Percentiles rank a stretch among this genome's conserved stretches.
Conservation (phyloP, 2,113 vertebrate species). For the Labrus mixtus region DNA sequence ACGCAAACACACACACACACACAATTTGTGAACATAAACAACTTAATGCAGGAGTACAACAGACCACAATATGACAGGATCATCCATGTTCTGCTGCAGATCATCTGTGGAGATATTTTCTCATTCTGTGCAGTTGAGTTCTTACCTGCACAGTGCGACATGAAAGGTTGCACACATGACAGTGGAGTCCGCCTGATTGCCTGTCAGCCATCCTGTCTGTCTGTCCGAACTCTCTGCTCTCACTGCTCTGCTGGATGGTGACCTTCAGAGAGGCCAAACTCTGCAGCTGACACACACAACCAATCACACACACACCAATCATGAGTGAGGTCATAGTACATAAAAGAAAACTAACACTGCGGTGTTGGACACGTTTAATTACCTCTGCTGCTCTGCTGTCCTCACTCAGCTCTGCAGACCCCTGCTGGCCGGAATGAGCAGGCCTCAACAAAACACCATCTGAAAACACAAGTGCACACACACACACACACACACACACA, state of each 20-base stretch:
- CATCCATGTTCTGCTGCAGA: too few species aligned
- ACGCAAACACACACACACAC: too few species aligned
- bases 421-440: constrained; percentile 44
- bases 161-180: constrained; percentile 89
- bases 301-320: background rate
- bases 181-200: constrained; percentile 86
- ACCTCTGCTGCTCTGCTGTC: constrained; percentile 79
- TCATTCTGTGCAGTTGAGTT: background rate
- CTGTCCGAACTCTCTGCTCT: constrained; percentile 90
- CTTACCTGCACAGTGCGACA: constrained; percentile 89
- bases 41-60: background rate
- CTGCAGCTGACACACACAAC: constrained; percentile 79
- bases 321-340: background rate
- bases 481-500: background rate
- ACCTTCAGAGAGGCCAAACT: constrained; percentile 91
- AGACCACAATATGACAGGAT: too few species aligned
- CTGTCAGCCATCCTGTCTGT: constrained; percentile 78
- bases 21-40: constrained; percentile 22
- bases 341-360: background rate
- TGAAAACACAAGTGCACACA: background rate
- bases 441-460: background rate
- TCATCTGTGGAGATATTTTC: too few species aligned
- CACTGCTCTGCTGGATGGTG: constrained; percentile 94
- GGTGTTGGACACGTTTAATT: background rate
- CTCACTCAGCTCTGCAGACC: constrained; percentile 59